A percentile compares a stretch with the other conserved stretches of the same genome.
These are phyloP conservation scores for Ophion obscuratus DNA, from an alignment of 2,888 invertebrate species.

Conservation along the genomic window DNA sequence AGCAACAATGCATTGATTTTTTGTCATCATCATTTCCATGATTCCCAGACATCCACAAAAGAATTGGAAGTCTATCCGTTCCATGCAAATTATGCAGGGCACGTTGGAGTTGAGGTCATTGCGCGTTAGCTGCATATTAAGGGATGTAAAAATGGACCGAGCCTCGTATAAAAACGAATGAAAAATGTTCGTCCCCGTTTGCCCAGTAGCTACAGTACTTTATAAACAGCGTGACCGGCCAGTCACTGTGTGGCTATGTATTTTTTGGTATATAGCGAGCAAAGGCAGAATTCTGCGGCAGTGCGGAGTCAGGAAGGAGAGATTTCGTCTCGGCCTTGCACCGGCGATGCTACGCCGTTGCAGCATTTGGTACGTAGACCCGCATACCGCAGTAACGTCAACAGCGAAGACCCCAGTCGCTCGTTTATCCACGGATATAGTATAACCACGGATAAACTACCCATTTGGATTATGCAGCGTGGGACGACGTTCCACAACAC, in stretches of 20 bases:
- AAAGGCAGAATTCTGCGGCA: conserved; percentile 21
- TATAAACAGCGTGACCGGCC: conserved; percentile 3
- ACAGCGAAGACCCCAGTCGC: conserved; percentile 62
- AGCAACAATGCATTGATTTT: too few relatives aligned
- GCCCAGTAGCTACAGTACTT: neutral
- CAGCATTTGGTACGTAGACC: conserved; percentile 33
- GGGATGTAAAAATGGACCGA: neutral
- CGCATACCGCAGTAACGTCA: conserved; percentile 51
- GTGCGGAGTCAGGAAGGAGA: conserved; percentile 44
- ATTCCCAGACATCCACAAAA: too few relatives aligned
- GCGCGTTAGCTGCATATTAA: neutral
- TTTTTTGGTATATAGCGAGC: conserved; percentile 30
- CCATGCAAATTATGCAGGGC: too few relatives aligned
- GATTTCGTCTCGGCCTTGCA: conserved; percentile 45
- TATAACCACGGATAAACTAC: conserved; percentile 66
- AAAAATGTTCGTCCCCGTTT: neutral
- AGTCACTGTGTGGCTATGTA: conserved; percentile 9
- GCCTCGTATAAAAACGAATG: neutral
- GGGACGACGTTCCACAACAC: conserved; percentile 61
- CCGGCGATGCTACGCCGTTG: conserved; percentile 40
- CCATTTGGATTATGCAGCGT: conserved; percentile 67
- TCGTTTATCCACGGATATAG: conserved; percentile 66
- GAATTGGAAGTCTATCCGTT: too few relatives aligned
- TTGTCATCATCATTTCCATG: too few relatives aligned
- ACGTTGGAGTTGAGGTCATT: too few relatives aligned